Evolutionary conservation across 2,797 vertebrate genomes (phyloP).

Genomic region (Lindbergichthys nudifrons): DNA sequence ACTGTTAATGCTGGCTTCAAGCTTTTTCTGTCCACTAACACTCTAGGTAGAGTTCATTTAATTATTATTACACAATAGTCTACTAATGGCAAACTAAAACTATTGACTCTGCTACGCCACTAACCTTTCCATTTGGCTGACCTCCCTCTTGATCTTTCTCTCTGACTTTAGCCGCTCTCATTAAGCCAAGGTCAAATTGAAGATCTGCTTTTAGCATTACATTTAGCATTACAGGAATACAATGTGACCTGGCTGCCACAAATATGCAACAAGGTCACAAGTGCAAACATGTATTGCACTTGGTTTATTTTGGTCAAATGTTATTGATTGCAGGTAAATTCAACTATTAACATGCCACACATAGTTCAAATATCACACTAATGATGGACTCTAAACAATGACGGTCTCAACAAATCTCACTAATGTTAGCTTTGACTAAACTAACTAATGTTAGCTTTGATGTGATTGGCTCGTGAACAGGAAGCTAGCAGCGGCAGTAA

Average conservation of each 20-base stretch:
- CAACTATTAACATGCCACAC: constrained; percentile 25
- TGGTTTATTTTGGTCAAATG: constrained; percentile 22
- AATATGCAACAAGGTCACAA: constrained; percentile 41
- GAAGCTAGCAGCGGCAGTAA: constrained; percentile 97
- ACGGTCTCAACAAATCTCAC: constrained; percentile 64
- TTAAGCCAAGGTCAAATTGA: constrained; percentile 47
- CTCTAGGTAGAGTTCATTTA: constrained; percentile 32
- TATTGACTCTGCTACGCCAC: constrained; percentile 49
- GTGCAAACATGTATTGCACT: constrained; percentile 25
- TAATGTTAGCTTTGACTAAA: constrained; percentile 78
- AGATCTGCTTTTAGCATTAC: constrained; percentile 49
- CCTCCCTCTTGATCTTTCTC: constrained; percentile 50
- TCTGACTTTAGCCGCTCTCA: constrained; percentile 37
- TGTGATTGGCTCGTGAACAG: constrained; percentile 90
- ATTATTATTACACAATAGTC: constrained; percentile 28
- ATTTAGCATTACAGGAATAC: constrained; percentile 34
- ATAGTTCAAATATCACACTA: constrained; percentile 31
- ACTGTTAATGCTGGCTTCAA: constrained; percentile 31
- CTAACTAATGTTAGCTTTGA: constrained; percentile 78
- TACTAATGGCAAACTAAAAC: constrained; percentile 51
- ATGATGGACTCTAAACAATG: constrained; percentile 44
- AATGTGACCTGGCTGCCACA: constrained; percentile 42
- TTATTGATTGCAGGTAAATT: constrained; percentile 27
- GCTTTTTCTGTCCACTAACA: constrained; percentile 38
- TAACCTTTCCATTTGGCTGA: constrained; percentile 68